These are phyloP conservation scores for Lytechinus pictus DNA, from an alignment of 35 echinoderm and acorn worm species.

Conservation along the genomic window DNA sequence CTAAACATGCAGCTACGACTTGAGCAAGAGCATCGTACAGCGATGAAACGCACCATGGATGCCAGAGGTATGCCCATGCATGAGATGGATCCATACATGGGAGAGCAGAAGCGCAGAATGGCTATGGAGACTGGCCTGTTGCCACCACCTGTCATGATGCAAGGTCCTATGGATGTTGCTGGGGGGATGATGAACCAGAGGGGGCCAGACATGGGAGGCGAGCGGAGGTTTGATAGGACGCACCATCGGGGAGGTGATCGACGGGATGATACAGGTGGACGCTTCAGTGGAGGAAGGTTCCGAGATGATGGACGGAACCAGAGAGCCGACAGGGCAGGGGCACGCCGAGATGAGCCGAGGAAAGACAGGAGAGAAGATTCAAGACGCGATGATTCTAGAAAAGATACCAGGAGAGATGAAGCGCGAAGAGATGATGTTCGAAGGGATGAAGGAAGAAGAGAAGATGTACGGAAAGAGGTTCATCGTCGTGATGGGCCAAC, in stretches of 20 bases:
- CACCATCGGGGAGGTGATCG: conserved; percentile 40
- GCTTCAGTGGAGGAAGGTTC: conserved; percentile 57
- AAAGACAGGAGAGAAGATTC: conserved; percentile 59
- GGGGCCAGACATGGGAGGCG: conserved; percentile 43
- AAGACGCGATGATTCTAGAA: conserved; percentile 44
- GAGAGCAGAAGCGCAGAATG: conserved; percentile 78
- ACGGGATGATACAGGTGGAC: conserved; percentile 12
- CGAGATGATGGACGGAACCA: conserved; percentile 59
- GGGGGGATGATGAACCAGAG: conserved; percentile 45
- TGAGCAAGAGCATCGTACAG: conserved; percentile 74
- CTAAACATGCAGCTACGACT: conserved; percentile 76
- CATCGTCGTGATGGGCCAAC: conserved; percentile 25
- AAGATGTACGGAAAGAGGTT: conserved; percentile 30
- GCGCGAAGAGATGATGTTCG: conserved; percentile 49
- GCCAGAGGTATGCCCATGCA: conserved; percentile 71
- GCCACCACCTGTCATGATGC: conserved; percentile 29
- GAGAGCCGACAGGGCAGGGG: conserved; percentile 41
- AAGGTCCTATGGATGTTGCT: conserved; percentile 43
- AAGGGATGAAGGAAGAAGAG: conserved; percentile 56
- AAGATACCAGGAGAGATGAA: conserved; percentile 57
- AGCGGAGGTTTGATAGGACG: conserved; percentile 64
- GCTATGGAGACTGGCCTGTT: conserved; percentile 55
- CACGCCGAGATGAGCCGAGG: conserved; percentile 53
- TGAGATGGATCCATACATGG: conserved; percentile 73
- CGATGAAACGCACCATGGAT: conserved; percentile 72